Evolutionary conservation across 2,888 invertebrate genomes (phyloP).

Genomic region (Eristalis arbustorum): DNA sequence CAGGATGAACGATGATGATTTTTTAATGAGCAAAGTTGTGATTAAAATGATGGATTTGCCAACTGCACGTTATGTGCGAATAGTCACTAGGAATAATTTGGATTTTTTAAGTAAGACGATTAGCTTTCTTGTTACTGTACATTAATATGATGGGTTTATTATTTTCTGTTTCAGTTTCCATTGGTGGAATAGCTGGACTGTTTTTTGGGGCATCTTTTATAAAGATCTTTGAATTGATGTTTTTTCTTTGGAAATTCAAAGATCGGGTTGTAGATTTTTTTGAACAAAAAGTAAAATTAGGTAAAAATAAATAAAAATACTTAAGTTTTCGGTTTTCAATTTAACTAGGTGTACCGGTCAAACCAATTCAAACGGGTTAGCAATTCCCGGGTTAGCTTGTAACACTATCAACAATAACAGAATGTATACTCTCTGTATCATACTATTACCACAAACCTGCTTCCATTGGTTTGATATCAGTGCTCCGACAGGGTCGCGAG

Average conservation of each 20-base stretch:
- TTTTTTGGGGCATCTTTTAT: conserved; percentile 78
- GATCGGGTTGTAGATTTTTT: conserved; percentile 4
- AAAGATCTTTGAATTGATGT: conserved; percentile 73
- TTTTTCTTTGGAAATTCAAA: conserved; percentile 13
- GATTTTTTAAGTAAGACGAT: conserved; percentile 84
- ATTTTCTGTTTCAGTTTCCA: conserved; percentile 75
- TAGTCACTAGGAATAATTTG: conserved; percentile 83
- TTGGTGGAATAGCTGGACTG: conserved; percentile 78
- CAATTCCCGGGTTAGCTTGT: too few relatives aligned
- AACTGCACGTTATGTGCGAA: conserved; percentile 83
- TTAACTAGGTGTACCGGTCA: too few relatives aligned
- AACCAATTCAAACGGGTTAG: too few relatives aligned
- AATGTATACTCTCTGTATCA: too few relatives aligned
- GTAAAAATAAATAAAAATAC: conserved; percentile 6
- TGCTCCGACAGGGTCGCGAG: too few relatives aligned
- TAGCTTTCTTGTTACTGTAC: too few relatives aligned
- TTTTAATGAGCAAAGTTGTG: conserved; percentile 73
- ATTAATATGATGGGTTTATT: not conserved
- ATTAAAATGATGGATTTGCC: conserved; percentile 77
- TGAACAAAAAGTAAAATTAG: conserved; percentile 25
- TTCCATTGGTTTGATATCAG: too few relatives aligned
- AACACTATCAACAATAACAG: too few relatives aligned
- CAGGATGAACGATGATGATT: conserved; percentile 54
- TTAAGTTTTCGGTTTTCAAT: not conserved
- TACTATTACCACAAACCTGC: too few relatives aligned